A percentile compares a stretch with the other conserved stretches of the same genome.
Conservation (phyloP, 1,140 invertebrate species). For the Cheumatopsyche charites region DNA sequence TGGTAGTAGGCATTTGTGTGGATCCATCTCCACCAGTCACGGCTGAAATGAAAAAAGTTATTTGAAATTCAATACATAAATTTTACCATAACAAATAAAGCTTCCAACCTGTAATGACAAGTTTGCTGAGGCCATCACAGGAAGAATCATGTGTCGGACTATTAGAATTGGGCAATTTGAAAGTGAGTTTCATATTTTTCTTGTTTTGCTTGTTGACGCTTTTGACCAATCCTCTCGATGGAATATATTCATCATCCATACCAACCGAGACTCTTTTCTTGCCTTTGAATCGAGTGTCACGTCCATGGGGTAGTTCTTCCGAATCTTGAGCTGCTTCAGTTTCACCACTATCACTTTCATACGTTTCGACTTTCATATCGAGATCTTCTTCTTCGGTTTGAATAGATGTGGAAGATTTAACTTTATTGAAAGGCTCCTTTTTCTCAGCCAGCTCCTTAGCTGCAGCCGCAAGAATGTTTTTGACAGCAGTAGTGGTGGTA, state of each 20-base stretch:
- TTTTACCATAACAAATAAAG: too few species aligned
- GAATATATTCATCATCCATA: conserved; percentile 42
- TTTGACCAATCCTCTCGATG: conserved; percentile 30
- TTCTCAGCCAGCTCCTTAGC: conserved; percentile 59
- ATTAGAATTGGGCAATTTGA: conserved; percentile 23
- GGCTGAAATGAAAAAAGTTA: conserved; percentile 12
- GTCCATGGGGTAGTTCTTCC: conserved; percentile 38
- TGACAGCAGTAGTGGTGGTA: conserved; percentile 54
- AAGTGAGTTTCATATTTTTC: conserved; percentile 36
- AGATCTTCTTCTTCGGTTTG: conserved; percentile 54
- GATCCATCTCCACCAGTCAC: conserved; percentile 19
- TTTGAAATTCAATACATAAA: neutral
- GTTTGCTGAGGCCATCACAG: conserved; percentile 28
- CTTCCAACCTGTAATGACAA: conserved; percentile 34
- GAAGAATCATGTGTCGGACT: neutral
- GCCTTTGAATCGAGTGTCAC: conserved; percentile 57
- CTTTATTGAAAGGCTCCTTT: conserved; percentile 50
- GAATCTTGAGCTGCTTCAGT: conserved; percentile 17
- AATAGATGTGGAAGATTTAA: conserved; percentile 54
- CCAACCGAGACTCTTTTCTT: conserved; percentile 63
- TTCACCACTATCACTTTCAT: conserved; percentile 37
- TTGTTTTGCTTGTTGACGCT: conserved; percentile 33
- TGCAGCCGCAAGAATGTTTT: conserved; percentile 58
- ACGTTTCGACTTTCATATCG: conserved; percentile 40
- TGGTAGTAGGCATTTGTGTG: neutral